phyloP scores from a whole-genome alignment of 1,140 invertebrate species.

The Drosophila tropicalis region DNA sequence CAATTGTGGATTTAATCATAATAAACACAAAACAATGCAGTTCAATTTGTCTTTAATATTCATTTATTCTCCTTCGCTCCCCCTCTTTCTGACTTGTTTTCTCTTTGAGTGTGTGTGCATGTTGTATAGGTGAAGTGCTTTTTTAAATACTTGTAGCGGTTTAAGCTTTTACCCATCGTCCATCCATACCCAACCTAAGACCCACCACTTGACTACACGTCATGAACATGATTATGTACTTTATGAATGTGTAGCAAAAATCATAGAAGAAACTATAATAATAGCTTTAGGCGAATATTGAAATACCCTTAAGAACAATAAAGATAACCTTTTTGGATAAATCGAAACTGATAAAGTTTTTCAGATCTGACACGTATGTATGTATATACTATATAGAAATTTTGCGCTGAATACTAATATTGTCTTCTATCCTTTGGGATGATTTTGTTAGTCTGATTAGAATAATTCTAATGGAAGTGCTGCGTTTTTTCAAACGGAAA shows the following conservation, averaged over 20 bases:
- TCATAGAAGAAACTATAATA: constrained; percentile 21
- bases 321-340: no score
- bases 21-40: constrained; percentile 45
- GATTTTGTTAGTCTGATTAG: no score
- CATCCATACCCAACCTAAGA: constrained; percentile 25
- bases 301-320: constrained; percentile 21
- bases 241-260: constrained; percentile 72
- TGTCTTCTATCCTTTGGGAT: no score
- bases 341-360: no score
- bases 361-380: no score
- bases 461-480: no score
- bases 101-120: constrained; percentile 23
- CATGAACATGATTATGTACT: constrained; percentile 80
- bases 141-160: constrained; percentile 78
- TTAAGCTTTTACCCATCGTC: constrained; percentile 68
- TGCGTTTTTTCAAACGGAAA: no score
- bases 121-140: constrained; percentile 59
- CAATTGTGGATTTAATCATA: constrained; percentile 51
- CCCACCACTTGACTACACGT: constrained; percentile 75
- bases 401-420: no score
- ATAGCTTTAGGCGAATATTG: background rate
- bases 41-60: constrained; percentile 62
- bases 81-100: background rate
- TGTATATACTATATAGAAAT: no score
- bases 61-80: constrained; percentile 13